Conservation (phyloP, 2,888 invertebrate genomes). For the Oligia strigilis region DNA sequence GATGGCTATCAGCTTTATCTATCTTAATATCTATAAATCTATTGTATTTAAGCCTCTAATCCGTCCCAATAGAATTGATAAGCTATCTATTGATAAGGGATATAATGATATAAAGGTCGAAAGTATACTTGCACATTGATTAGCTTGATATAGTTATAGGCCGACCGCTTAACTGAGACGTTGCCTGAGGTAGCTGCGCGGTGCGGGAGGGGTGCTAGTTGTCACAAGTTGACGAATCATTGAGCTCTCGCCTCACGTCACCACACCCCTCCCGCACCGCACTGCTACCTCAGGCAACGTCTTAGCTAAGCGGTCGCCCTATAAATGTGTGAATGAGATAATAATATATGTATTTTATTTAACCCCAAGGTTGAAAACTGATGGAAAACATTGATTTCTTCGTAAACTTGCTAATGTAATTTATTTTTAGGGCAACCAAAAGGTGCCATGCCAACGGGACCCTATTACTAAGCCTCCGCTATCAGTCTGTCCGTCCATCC, state of each 20-base stretch:
- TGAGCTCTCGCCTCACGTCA: too few relatives aligned
- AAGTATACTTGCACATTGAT: constrained; percentile 40
- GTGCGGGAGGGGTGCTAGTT: too few relatives aligned
- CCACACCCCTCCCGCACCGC: too few relatives aligned
- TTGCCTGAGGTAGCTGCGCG: too few relatives aligned
- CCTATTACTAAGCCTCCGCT: background rate
- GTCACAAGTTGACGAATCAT: too few relatives aligned
- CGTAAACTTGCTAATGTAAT: background rate
- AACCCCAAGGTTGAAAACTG: constrained; percentile 20
- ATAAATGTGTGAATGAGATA: constrained; percentile 9
- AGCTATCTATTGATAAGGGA: constrained; percentile 42
- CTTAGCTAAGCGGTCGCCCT: too few relatives aligned
- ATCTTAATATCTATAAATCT: constrained; percentile 43
- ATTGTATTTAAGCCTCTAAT: constrained; percentile 52
- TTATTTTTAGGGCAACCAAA: background rate
- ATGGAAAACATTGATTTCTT: constrained; percentile 9
- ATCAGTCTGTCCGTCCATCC: background rate
- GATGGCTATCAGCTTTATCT: constrained; percentile 39
- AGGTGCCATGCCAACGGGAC: background rate
- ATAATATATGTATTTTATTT: constrained; percentile 1
- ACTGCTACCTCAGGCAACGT: too few relatives aligned
- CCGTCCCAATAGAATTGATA: constrained; percentile 50
- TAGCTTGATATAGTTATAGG: background rate
- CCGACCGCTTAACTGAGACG: too few relatives aligned
- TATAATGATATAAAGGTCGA: constrained; percentile 38